Conservation (phyloP, 2,888 invertebrate genomes). For the Ariolimax columbianus region DNA sequence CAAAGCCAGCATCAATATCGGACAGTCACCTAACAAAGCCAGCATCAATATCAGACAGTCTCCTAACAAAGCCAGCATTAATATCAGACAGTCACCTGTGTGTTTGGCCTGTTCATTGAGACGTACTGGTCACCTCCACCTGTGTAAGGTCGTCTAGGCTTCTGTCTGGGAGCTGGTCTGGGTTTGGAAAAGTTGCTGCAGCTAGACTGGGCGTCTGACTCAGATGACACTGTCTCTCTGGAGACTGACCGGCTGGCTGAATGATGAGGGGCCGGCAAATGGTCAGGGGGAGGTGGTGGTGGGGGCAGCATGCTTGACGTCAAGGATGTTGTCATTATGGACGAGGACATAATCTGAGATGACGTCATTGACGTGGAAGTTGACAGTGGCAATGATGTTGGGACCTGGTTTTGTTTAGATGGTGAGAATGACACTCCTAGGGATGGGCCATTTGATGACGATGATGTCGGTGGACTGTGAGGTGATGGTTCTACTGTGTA, state of each 20-base stretch:
- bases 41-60: too few relatives aligned
- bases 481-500: not conserved
- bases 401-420: slow-evolving; percentile 21
- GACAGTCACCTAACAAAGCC: too few relatives aligned
- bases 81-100: slow-evolving; percentile 58
- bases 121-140: slow-evolving; percentile 71
- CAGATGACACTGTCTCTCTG: slow-evolving; percentile 56
- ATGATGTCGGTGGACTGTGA: not conserved
- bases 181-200: slow-evolving; percentile 65
- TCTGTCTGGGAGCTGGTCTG: slow-evolving; percentile 66
- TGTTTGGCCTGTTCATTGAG: slow-evolving; percentile 71
- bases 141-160: slow-evolving; percentile 63
- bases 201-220: slow-evolving; percentile 63
- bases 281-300: slow-evolving; percentile 52
- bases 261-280: slow-evolving; percentile 54
- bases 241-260: slow-evolving; percentile 55
- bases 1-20: too few relatives aligned
- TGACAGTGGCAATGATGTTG: not conserved
- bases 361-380: slow-evolving; percentile 44
- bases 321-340: slow-evolving; percentile 54
- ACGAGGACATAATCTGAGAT: slow-evolving; percentile 41
- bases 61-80: too few relatives aligned
- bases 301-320: slow-evolving; percentile 52
- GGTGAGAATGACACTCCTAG: slow-evolving; percentile 12
- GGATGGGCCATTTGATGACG: not conserved